Conservation (phyloP, 35 echinoderm and acorn worm species). For the Holothuria glaberrima region DNA sequence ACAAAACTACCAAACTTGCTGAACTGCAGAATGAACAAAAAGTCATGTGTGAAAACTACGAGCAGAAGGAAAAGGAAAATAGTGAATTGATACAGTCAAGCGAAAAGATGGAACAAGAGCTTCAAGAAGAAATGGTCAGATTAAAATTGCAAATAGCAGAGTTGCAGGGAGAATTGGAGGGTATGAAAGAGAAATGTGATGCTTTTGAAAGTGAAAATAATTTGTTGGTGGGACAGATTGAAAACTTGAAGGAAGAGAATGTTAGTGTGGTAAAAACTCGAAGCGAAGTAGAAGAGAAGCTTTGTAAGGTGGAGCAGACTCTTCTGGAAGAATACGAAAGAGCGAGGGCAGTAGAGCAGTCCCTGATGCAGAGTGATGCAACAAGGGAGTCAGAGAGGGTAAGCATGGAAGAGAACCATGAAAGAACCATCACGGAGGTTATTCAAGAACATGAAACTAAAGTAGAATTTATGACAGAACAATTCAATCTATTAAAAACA, state of each 20-base stretch:
- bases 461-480: slow-evolving; percentile 89
- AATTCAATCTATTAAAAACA: slow-evolving; percentile 81
- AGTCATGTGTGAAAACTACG: slow-evolving; percentile 33
- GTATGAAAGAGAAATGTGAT: slow-evolving; percentile 32
- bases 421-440: slow-evolving; percentile 59
- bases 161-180: slow-evolving; percentile 57
- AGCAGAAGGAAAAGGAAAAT: slow-evolving; percentile 48
- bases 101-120: slow-evolving; percentile 76
- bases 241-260: not conserved
- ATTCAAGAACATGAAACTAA: slow-evolving; percentile 88
- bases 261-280: not conserved
- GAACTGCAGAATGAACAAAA: slow-evolving; percentile 47
- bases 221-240: not conserved
- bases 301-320: slow-evolving; percentile 47
- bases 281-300: slow-evolving; percentile 67
- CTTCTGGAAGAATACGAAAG: slow-evolving; percentile 33
- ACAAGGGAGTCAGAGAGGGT: slow-evolving; percentile 61
- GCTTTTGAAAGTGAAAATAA: not conserved
- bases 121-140: slow-evolving; percentile 71
- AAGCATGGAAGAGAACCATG: slow-evolving; percentile 3
- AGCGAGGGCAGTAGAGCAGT: slow-evolving; percentile 62
- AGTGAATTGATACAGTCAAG: slow-evolving; percentile 54
- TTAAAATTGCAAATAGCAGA: slow-evolving; percentile 73
- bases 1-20: slow-evolving; percentile 56
- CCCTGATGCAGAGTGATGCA: not conserved